Percentiles rank a stretch among this genome's conserved stretches.
phyloP scores from a whole-genome alignment of 2,113 vertebrate species.

The Osmerus mordax region DNA sequence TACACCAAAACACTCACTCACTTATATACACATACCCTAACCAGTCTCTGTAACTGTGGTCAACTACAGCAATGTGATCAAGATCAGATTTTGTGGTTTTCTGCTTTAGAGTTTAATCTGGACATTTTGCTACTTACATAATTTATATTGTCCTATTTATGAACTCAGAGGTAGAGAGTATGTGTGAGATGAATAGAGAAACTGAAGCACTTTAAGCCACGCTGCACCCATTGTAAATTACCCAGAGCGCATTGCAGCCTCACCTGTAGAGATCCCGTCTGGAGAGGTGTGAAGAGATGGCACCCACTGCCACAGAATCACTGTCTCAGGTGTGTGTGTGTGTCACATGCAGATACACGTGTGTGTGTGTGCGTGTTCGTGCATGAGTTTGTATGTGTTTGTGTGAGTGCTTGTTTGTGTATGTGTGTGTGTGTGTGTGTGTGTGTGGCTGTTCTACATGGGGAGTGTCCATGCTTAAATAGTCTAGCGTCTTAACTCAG shows the following conservation, averaged over 20 bases:
- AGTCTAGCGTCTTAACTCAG: not conserved
- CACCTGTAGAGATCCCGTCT: constrained; percentile 56
- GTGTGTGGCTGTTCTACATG: not conserved
- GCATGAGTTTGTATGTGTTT: no score
- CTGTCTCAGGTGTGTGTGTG: not conserved
- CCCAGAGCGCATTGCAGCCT: constrained; percentile 38
- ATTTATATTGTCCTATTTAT: no score
- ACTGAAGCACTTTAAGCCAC: constrained; percentile 42
- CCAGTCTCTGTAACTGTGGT: no score
- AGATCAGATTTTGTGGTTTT: no score
- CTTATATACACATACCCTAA: not conserved
- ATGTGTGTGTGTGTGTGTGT: not conserved
- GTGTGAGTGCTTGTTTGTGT: no score
- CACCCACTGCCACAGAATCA: constrained; percentile 23
- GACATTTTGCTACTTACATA: no score
- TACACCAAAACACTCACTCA: not conserved
- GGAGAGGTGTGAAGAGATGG: constrained; percentile 51
- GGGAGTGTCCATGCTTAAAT: not conserved
- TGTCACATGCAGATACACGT: not conserved
- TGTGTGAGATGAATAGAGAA: no score
- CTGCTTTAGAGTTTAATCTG: not conserved
- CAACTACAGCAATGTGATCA: no score
- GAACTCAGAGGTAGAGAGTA: not conserved
- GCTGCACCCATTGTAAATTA: constrained; percentile 52
- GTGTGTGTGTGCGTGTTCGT: constrained; percentile 6